Base-by-base conservation (phyloP, 2,797 vertebrate genomes). In the Monodelphis domestica region DNA sequence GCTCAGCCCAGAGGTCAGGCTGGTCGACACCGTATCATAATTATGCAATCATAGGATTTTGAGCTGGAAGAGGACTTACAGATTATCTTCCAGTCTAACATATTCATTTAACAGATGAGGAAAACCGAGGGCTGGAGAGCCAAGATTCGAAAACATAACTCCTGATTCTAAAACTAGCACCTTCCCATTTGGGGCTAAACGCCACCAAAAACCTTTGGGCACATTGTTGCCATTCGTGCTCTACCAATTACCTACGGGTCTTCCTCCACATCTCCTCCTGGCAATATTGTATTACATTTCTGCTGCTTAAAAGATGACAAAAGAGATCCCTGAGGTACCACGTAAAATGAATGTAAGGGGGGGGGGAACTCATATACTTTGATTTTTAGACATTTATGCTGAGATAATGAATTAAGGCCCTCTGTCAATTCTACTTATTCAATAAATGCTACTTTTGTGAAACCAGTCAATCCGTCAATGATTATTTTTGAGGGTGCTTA, bases 361-460 rank as follows among this genome's bases (percentile, higher is more conserved):
- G 51, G 88, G 88, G 84, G 63, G 28, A 38, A 26, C 90, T 53
- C 30, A n/a, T 91, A 55, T 56, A 57, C 88, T 70, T 55, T 87
- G 92, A 94, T 93, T 91, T 95, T 54, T 52, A 92, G 91, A 90
- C 89, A 89, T 89, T 91, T 88, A 54, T 9, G 87, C 88, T 87
- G 78, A 90, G 33, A 78, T 54, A 26, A 93, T 84, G 93, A 93
- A 91, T 51, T 63, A 63, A 93, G 90, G 95, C 57, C 87, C 53
- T 33, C 70, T 84, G 70, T 84, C 70, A 84, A 84, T 84, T 84
- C 87, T 84, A 30, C 54, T 91, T 93, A 93, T 91, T 95, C 63
- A 63, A 51, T 59, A 93, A 94, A 33, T 92, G 95, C 54, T 87
- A 88, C 90, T 93, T 95, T 92, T 45, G 56, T 59, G 84, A 52